A percentile compares a stretch with the other conserved stretches of the same genome.
phyloP scores from a whole-genome alignment of 2,113 vertebrate genomes.

The Gobio gobio region DNA sequence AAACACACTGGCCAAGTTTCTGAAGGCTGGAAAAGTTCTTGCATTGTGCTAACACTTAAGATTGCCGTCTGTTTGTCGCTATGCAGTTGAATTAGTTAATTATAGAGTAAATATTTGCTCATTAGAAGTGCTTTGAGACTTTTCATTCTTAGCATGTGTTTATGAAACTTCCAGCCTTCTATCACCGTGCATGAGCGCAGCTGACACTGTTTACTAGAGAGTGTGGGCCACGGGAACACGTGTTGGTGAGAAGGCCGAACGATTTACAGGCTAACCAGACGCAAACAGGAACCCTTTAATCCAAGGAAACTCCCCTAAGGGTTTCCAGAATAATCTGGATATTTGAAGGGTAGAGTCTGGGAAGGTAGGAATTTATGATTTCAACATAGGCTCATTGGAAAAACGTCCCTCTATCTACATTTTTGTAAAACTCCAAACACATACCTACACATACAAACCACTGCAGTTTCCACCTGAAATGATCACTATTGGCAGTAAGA shows the following conservation, averaged over 20 bases:
- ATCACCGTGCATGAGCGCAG: slow-evolving; percentile 48
- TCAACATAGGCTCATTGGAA: background rate
- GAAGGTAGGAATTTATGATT: background rate
- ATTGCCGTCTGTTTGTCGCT: slow-evolving; percentile 10
- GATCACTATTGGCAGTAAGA: background rate
- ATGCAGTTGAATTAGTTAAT: slow-evolving; percentile 46
- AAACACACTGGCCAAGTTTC: background rate
- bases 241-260: slow-evolving; percentile 37
- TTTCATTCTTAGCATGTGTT: slow-evolving; percentile 43
- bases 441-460: too few species aligned
- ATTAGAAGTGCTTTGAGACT: slow-evolving; percentile 53
- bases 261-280: slow-evolving; percentile 47
- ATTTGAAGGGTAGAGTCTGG: background rate
- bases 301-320: background rate
- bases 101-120: slow-evolving; percentile 56
- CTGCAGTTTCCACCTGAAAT: background rate
- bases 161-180: slow-evolving; percentile 39
- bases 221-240: slow-evolving; percentile 22
- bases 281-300: slow-evolving; percentile 52
- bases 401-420: background rate
- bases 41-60: slow-evolving; percentile 35
- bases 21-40: slow-evolving; percentile 10
- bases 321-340: slow-evolving; percentile 24
- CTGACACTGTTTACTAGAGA: slow-evolving; percentile 51
- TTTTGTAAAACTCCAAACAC: background rate